Evolutionary conservation across 2,888 invertebrate species (phyloP), one percentile per base, ranked within the genome.

Genomic region (Biston stratarius): DNA sequence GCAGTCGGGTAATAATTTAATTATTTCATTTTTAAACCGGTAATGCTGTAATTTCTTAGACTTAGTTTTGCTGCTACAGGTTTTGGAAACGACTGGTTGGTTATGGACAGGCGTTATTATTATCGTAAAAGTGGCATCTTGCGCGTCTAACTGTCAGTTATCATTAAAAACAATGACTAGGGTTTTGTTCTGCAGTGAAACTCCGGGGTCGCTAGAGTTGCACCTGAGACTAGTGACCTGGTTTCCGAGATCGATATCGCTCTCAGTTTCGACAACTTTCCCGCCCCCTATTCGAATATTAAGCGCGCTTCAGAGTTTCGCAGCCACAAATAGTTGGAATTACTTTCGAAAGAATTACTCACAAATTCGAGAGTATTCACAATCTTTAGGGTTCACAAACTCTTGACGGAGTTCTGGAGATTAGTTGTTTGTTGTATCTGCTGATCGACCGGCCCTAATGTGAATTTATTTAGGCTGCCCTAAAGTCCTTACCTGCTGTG

Each of bases 171-270:
- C 1, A 24, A 24, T 24, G 24, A 24, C 3, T 3, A 24, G 24
- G 24, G 1, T 24, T 24, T 6, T 38, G 38, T 38, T 38, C 8
- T 38, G 10, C n/a, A 6, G 15, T 33, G 3, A 24, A 24, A 33
- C 33, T 12, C 14, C 0, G 33, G 7, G 33, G 10, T 8, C 51
- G 7, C 10, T 15, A 14, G 36, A 40, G 40, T 42, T 63, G 63
- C 71, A 71, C 66, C 69, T 67, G 66, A 36, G 58, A 15, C 55
- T 36, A 24, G 34, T 74, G 75, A 75, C 75, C 75, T 55, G 72
- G 71, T 71, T 71, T 49, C 49, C 34, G 5, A 59, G 71, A 66
- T 73, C 74, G 71, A 75, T 75, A 70, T 48, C 40, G 9, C 62
- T 38, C 60, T 34, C 44, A 15, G 45, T 57, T 66, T 61, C 45